Evolutionary conservation across 2,797 vertebrate genomes (phyloP).

Genomic region (Molothrus ater): DNA sequence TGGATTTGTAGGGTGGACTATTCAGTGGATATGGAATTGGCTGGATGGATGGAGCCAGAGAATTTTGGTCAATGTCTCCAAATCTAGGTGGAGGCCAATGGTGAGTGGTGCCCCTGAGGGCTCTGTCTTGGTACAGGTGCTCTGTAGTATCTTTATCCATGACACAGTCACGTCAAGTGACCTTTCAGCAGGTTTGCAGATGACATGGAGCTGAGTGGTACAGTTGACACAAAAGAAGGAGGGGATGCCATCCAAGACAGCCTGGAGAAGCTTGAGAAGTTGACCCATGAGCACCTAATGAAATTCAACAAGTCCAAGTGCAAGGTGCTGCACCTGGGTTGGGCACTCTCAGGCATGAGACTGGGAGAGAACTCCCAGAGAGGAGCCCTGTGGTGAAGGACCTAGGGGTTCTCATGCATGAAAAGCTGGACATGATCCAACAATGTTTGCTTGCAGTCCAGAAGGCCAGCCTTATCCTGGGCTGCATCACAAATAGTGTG

Average conservation of each 20-base stretch:
- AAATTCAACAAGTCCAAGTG: neutral
- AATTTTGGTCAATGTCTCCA: neutral
- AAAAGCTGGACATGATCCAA: neutral
- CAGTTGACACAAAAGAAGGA: neutral
- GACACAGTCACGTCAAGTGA: too few species aligned
- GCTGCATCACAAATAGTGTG: fast-evolving
- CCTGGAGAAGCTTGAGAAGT: neutral
- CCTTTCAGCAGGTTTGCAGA: neutral
- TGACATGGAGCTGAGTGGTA: neutral
- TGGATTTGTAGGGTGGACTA: neutral
- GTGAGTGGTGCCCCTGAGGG: neutral
- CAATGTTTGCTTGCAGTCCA: neutral
- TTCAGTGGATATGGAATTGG: neutral
- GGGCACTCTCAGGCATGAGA: neutral
- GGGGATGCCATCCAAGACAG: neutral
- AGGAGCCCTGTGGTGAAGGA: neutral
- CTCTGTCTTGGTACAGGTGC: too few species aligned
- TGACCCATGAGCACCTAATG: neutral
- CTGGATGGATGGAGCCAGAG: neutral
- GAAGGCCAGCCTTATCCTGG: neutral
- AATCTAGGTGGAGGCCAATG: neutral
- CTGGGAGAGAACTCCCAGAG: neutral
- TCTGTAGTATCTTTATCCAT: neutral
- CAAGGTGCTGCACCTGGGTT: too few species aligned
- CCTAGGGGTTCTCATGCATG: neutral